Conservation (phyloP, 53 echinoderm and acorn worm genomes). For the Paracentrotus lividus region DNA sequence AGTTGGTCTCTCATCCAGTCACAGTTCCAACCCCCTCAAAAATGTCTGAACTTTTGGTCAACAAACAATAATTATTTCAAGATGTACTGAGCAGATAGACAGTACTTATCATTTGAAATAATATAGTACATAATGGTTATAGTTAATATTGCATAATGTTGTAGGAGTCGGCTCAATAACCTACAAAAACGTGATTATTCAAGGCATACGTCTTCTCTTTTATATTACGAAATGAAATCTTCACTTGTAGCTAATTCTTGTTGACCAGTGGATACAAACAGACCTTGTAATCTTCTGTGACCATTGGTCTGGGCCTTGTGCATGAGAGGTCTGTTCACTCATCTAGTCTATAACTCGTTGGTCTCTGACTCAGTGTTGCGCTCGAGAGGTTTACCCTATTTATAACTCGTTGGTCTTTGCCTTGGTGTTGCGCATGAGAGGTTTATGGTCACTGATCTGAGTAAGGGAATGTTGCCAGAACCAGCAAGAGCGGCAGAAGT, state of each 20-base stretch:
- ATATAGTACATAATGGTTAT: not conserved
- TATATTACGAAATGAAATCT: not conserved
- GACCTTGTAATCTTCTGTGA: too few relatives aligned
- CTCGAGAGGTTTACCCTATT: not conserved
- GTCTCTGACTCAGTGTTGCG: not conserved
- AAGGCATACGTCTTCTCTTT: constrained; percentile 10
- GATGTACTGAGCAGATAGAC: not conserved
- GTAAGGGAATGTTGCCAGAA: constrained; percentile 97
- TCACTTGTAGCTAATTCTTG: not conserved
- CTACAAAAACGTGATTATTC: constrained; percentile 14
- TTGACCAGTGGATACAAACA: too few relatives aligned
- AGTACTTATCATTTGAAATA: not conserved
- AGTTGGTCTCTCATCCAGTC: constrained; percentile 13
- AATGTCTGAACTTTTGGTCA: constrained; percentile 4
- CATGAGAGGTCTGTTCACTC: too few relatives aligned
- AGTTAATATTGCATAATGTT: not conserved
- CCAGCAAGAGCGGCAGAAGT: constrained; percentile 99
- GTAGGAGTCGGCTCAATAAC: not conserved
- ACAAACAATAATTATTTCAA: not conserved
- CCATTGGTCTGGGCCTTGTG: too few relatives aligned
- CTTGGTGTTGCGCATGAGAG: constrained; percentile 97
- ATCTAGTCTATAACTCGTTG: too few relatives aligned
- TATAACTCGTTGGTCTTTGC: constrained; percentile 72
- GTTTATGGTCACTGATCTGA: constrained; percentile 93
- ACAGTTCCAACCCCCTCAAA: not conserved